phyloP scores from a whole-genome alignment of 2,888 invertebrate species.

The Plebejus anna region DNA sequence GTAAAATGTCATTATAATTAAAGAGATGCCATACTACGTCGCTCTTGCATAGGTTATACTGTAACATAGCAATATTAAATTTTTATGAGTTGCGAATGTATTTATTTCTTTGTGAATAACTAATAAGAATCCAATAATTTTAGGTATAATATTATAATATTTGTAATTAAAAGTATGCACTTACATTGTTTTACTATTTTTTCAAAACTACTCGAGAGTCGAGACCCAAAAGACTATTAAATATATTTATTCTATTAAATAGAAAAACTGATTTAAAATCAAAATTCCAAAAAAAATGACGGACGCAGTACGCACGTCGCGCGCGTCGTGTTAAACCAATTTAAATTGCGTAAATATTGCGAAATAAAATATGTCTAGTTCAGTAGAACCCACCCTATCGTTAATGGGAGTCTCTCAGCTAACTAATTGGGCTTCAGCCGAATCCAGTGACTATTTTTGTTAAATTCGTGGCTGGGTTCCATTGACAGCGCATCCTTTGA shows the following conservation, averaged over 20 bases:
- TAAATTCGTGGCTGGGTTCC: not conserved
- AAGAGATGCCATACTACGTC: constrained; percentile 7
- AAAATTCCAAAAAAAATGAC: too few relatives aligned
- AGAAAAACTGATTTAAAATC: too few relatives aligned
- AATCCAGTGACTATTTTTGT: not conserved
- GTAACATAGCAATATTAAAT: not conserved
- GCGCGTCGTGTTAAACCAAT: not conserved
- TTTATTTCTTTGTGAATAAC: not conserved
- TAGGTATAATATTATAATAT: not conserved
- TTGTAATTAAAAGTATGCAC: not conserved
- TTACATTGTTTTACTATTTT: not conserved
- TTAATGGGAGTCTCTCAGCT: not conserved
- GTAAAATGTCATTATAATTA: constrained; percentile 12
- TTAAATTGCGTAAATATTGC: not conserved
- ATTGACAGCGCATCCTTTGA: not conserved
- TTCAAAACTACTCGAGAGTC: not conserved
- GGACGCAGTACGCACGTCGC: too few relatives aligned
- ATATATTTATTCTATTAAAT: too few relatives aligned
- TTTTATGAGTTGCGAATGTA: not conserved
- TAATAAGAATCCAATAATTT: not conserved
- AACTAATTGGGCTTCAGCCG: not conserved
- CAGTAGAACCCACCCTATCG: not conserved
- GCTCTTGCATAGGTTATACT: not conserved
- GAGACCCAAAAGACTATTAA: too few relatives aligned
- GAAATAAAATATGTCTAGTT: not conserved